Percentiles rank a stretch among this genome's conserved stretches.
phyloP scores from a whole-genome alignment of 2,888 invertebrate genomes.

The Baccha elongata region DNA sequence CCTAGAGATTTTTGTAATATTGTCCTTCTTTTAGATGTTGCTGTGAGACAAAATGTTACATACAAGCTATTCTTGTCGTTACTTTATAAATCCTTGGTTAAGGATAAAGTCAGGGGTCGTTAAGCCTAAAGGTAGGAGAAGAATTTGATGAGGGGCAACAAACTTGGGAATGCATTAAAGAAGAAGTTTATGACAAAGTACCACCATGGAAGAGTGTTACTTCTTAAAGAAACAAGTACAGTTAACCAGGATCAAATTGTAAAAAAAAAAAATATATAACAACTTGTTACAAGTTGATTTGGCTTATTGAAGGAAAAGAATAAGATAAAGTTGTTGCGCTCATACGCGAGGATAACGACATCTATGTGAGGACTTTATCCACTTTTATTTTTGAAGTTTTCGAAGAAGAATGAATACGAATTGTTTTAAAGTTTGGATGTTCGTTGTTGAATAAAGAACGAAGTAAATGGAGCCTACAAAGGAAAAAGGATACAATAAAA shows the following conservation, averaged over 20 bases:
- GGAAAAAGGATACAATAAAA: conserved; percentile 19
- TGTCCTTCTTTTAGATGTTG: conserved; percentile 30
- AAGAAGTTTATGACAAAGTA: not conserved
- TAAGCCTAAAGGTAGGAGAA: conserved; percentile 56
- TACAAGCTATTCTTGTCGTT: conserved; percentile 46
- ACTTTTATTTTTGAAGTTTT: not conserved
- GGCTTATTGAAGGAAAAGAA: conserved; percentile 63
- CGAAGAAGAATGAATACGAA: conserved; percentile 26
- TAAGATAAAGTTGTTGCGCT: conserved; percentile 38
- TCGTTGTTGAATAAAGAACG: conserved; percentile 15
- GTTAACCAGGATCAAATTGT: not conserved
- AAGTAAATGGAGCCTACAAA: not conserved
- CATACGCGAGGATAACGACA: conserved; percentile 50
- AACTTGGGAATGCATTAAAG: conserved; percentile 34
- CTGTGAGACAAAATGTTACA: conserved; percentile 54
- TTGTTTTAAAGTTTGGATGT: conserved; percentile 30
- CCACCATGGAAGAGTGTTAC: not conserved
- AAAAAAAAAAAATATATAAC: conserved; percentile 49
- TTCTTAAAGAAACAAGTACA: not conserved
- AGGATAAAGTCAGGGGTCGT: conserved; percentile 49
- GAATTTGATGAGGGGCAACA: conserved; percentile 60
- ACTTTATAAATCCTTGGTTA: conserved; percentile 47
- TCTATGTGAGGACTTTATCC: conserved; percentile 56
- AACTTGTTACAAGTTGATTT: conserved; percentile 67
- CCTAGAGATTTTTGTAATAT: conserved; percentile 56